Conservation (phyloP, 2,888 invertebrate genomes). For the Hecatera dysodea region DNA sequence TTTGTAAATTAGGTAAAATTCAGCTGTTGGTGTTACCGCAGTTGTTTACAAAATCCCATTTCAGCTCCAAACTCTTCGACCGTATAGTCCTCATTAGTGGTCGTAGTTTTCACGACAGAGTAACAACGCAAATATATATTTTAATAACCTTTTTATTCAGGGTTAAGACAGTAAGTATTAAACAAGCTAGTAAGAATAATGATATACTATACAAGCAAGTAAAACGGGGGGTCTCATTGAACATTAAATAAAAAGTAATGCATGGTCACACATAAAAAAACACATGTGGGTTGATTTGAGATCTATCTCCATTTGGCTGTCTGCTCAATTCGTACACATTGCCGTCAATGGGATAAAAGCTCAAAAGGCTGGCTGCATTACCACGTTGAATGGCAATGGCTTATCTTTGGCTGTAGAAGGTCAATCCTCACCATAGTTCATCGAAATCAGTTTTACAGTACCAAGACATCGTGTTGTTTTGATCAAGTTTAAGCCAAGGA, state of each 20-base stretch:
- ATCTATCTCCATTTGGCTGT: neutral
- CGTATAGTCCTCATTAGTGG: constrained; percentile 15
- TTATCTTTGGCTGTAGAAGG: neutral
- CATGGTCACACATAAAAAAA: neutral
- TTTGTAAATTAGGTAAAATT: constrained; percentile 43
- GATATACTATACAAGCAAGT: neutral
- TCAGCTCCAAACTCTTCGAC: constrained; percentile 34
- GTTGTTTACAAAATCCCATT: constrained; percentile 36
- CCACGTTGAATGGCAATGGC: neutral
- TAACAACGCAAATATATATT: constrained; percentile 22
- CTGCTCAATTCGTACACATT: neutral
- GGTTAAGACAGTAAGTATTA: neutral
- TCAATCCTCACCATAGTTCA: no score
- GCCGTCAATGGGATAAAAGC: neutral
- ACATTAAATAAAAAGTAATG: neutral
- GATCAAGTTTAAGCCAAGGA: constrained; percentile 26
- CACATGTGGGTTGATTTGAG: neutral
- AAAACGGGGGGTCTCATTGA: neutral
- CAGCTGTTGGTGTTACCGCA: constrained; percentile 30
- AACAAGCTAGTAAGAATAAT: neutral
- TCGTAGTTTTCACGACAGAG: constrained; percentile 14
- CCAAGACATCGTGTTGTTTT: neutral
- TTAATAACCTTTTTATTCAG: constrained; percentile 4
- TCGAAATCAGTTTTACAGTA: neutral
- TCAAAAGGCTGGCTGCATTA: neutral